phyloP scores from a whole-genome alignment of 2,888 invertebrate species.

The Macaria liturata region DNA sequence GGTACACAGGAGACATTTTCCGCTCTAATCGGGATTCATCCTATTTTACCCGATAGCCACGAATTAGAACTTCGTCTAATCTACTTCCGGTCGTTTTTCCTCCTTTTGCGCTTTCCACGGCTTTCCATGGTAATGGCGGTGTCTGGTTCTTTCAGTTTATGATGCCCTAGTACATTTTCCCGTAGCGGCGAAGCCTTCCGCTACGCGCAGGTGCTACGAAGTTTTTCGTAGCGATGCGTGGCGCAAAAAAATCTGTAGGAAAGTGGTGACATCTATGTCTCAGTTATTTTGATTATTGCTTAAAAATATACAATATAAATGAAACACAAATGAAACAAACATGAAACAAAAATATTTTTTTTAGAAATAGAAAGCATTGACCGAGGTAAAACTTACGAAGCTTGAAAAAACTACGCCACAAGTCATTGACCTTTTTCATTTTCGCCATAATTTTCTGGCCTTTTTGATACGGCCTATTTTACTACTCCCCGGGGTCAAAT shows the following conservation, averaged over 20 bases:
- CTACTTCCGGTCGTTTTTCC: slow-evolving; percentile 33
- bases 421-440: slow-evolving; percentile 12
- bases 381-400: too few relatives aligned
- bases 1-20: slow-evolving; percentile 79
- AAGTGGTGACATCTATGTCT: too few relatives aligned
- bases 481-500: slow-evolving; percentile 18
- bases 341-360: too few relatives aligned
- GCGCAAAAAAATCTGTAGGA: too few relatives aligned
- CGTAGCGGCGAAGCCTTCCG: slow-evolving; percentile 45
- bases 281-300: too few relatives aligned
- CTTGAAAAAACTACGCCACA: too few relatives aligned
- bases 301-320: too few relatives aligned
- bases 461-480: slow-evolving; percentile 9
- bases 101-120: slow-evolving; percentile 34
- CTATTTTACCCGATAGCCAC: slow-evolving; percentile 59
- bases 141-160: slow-evolving; percentile 40
- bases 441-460: slow-evolving; percentile 20
- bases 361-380: too few relatives aligned
- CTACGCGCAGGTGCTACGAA: slow-evolving; percentile 28
- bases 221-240: not conserved
- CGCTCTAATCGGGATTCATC: slow-evolving; percentile 82
- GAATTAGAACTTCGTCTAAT: slow-evolving; percentile 67
- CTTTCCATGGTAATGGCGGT: slow-evolving; percentile 37
- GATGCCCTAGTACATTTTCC: slow-evolving; percentile 57
- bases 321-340: too few relatives aligned